Percentiles rank a stretch among this genome's conserved stretches.
phyloP scores from a whole-genome alignment of 30 jellyfish, hydroid and myxozoan genomes.

The Pelagia noctiluca region DNA sequence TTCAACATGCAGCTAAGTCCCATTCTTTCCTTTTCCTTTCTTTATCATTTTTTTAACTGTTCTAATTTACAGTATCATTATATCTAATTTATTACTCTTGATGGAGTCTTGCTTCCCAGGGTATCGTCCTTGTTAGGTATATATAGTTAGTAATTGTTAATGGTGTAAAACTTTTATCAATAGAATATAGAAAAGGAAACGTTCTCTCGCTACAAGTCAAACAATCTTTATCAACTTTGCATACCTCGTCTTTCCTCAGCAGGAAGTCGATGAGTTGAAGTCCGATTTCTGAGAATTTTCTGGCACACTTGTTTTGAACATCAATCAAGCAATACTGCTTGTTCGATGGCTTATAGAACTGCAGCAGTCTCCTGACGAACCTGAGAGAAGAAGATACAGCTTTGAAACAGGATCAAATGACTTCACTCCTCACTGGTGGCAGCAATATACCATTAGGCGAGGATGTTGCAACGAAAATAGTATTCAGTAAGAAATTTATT shows the following conservation, averaged over 20 bases:
- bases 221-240: background rate
- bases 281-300: conserved; percentile 80
- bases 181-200: background rate
- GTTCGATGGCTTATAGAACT: conserved; percentile 86
- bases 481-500: too few species aligned
- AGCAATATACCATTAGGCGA: background rate
- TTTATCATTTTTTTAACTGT: too few species aligned
- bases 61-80: too few species aligned
- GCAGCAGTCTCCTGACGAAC: conserved; percentile 75
- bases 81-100: too few species aligned
- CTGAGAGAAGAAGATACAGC: too few species aligned
- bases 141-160: too few species aligned
- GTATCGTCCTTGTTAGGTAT: too few species aligned
- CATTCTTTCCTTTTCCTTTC: too few species aligned
- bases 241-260: conserved; percentile 84
- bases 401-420: background rate
- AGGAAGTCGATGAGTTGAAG: conserved; percentile 88
- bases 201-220: background rate
- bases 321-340: conserved; percentile 76
- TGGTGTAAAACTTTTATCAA: too few species aligned
- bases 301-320: conserved; percentile 45
- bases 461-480: background rate
- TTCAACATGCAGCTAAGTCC: too few species aligned
- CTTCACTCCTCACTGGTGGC: background rate
- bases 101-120: too few species aligned